These are phyloP conservation scores for Octodon degus DNA, from an alignment of 2,113 vertebrate species.

Conservation along the genomic window DNA sequence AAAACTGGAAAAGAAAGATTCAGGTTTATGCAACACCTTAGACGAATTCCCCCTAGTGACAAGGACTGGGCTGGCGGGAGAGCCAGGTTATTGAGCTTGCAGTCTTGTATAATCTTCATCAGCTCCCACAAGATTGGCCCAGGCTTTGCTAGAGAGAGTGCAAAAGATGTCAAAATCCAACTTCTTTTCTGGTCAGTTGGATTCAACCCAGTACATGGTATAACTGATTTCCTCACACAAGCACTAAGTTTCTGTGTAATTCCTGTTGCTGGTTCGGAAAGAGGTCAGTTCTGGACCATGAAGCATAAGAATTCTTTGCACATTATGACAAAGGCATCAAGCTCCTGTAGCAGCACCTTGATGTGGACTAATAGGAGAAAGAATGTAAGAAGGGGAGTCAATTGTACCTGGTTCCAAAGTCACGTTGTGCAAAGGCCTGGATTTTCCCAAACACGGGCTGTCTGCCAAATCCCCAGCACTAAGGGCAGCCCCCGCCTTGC, in stretches of 20 bases:
- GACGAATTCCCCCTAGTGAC: not conserved
- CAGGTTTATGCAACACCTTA: not conserved
- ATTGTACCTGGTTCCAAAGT: not conserved
- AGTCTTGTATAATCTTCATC: not conserved
- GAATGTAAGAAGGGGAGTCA: not conserved
- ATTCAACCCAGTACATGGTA: not conserved
- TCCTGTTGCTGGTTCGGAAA: not conserved
- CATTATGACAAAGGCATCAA: not conserved
- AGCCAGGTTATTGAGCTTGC: not conserved
- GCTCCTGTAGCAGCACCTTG: not conserved
- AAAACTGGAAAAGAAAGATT: not conserved
- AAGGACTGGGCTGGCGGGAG: fast-evolving
- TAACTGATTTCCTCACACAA: not conserved
- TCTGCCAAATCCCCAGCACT: not conserved
- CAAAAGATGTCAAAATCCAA: not conserved
- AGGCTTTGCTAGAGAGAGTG: not conserved
- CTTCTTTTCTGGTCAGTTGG: not conserved
- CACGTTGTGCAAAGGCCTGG: not conserved
- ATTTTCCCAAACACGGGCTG: not conserved
- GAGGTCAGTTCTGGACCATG: not conserved
- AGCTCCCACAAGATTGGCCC: not conserved
- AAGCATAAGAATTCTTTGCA: not conserved
- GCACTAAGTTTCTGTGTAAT: not conserved
- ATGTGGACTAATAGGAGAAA: not conserved
- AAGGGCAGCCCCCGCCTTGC: not conserved